Base-by-base conservation (phyloP, 2,113 vertebrate genomes). In the Eubucco bourcierii region DNA sequence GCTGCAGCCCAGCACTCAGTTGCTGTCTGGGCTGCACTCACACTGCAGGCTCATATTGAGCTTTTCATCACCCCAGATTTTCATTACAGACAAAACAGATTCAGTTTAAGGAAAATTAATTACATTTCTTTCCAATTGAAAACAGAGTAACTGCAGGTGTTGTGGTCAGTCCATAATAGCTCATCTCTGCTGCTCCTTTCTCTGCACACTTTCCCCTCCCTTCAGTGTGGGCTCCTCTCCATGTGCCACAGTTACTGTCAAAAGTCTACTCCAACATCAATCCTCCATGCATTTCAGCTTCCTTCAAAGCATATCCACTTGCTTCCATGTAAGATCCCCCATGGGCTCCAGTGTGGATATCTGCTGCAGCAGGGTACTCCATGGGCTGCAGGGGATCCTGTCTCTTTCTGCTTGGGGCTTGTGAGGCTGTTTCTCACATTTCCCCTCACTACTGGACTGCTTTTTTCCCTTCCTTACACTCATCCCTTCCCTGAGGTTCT, bases 401-500 rank as follows among this genome's bases (percentile, higher is more conserved):
- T 6, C 4, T 2, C 5, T 21, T 27, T 61, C 15, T 37, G 17
- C 31, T 5, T 0, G 0, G 52, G 4, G 59, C 31, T 27, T 2
- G 0, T 34, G 28, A 59, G 10, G 52, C 52, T 34, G 58, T 65
- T 64, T 23, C 65, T 77, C 25, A 47, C 47, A 3, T 10, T 25
- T 9, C 19, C 20, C 39, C 41, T 29, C 20, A 9, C 28, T 3
- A 12, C 23, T 0, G 0, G 21, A 31, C 19, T 53, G 21, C 2
- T 0, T n/a, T 68, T 13, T 75, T 11, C 46, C 31, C 3, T n/a
- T 15, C 4, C 27, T 29, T 2, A 33, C 31, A 29, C 25, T 6
- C 7, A 31, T 41, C 25, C 52, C 33, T 6, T n/a, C 18, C 41
- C 50, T 14, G 14, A 5, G 39, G 39, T 0, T 0, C 52, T 3